Base-by-base conservation (phyloP, 2,888 invertebrate species). In the Lithophane ornitopus region DNA sequence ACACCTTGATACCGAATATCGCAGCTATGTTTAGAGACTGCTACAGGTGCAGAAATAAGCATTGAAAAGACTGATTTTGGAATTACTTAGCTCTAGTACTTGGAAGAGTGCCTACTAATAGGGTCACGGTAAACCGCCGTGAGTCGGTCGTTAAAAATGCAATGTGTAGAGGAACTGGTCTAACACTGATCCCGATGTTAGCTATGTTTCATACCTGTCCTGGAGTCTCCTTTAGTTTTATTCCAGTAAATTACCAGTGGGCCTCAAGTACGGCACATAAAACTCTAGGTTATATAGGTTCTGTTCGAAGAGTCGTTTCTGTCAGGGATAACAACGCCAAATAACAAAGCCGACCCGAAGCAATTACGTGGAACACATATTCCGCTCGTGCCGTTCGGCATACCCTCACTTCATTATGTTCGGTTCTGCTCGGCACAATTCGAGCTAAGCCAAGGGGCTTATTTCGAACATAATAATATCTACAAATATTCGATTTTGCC, bases 131-230 rank as follows among this genome's bases (percentile, higher is more conserved):
- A 69, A 28, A 28, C 44, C 22, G 6, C 44, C 28, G 28, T n/a
- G n/a, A n/a, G n/a, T 11, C 34, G 19, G 54, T 72, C 66, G 56
- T 66, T 46, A 72, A 65, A 72, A 34, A 72, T 56, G n/a, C 46
- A 67, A 34, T 16, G 22, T 19, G 28, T 19, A 8, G 19, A 26
- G 49, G 8, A 49, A 49, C 49, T 2, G n/a, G 54, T 34, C n/a
- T 1, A 19, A 11, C 28, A 54, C 28, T 66, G 71, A 72, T 44
- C 66, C 66, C 44, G 34, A 9, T 28, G 44, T n/a, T 44, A 44
- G 28, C n/a, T 41, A 28, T 66, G 16, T 66, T 56, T 56, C 54
- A 34, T 22, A 66, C n/a, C 39, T 52, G 14, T 41, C 14, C 41
- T 44, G 44, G n/a, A 28, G 28, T 16, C n/a, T 70, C 19, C 1